Evolutionary conservation across 1,140 invertebrate species (phyloP), one percentile per base, ranked within the genome.

Genomic region (Chironomus striatipennis): DNA sequence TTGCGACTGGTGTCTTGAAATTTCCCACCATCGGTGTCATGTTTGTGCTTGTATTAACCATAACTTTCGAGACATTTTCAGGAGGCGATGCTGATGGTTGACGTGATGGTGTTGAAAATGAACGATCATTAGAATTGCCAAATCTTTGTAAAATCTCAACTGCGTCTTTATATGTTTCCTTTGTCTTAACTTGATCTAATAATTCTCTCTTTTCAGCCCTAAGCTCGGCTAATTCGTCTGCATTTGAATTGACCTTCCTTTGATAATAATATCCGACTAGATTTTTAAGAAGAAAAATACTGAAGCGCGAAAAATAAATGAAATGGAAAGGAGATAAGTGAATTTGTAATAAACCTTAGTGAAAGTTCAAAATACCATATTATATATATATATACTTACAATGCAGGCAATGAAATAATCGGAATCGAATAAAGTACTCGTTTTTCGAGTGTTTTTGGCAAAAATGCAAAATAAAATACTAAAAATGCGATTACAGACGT

Each of bases 171-270:
- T 98, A 99, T 1, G 95, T 98, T 85, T 98, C 97, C 73, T 90
- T 98, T 81, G 98, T 96, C 88, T 95, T 98, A 43, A 99, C 96
- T 83, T 96, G 91, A 80, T 98, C 95, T 67, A 99, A 84, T 78
- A 98, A 91, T 82, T 93, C 90, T 80, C 92, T 93, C 80, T 96
- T 97, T 77, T 95, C 88, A 75, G 89, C 87, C 77, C 89, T 86
- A 79, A 97, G 87, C 72, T 87, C 87, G 74, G 82, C 83, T 70
- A 97, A 83, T 82, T 91, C 92, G 76, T 88, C 85, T 83, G 91
- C 88, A 85, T 95, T 96, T 79, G 88, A 89, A 74, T 87, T 87
- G 65, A 97, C 88, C 83, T 93, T 91, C 81, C 91, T 87, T 76
- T 91, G 89, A 83, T 93, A 98, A 82, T 95, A 96, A 90, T 92